Evolutionary conservation across 2,797 vertebrate species (phyloP).

Genomic region (Paratrypauchen microcephalus): DNA sequence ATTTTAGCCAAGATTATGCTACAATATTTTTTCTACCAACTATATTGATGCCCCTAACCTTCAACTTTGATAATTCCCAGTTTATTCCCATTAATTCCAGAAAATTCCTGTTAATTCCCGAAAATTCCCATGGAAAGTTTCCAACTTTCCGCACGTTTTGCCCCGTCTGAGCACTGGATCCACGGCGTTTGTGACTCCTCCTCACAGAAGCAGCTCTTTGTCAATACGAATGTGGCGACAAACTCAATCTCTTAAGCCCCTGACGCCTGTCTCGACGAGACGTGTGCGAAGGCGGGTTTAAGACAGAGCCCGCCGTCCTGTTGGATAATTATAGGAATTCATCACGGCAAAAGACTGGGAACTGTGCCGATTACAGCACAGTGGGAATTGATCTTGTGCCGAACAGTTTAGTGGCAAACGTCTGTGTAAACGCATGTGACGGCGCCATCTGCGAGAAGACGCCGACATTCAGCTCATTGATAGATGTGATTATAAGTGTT

Average conservation of each 20-base stretch:
- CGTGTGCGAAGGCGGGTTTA: constrained; percentile 10
- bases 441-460: too few species aligned
- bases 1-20: too few species aligned
- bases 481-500: too few species aligned
- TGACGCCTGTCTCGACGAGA: constrained; percentile 26
- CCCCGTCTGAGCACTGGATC: background rate
- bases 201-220: constrained; percentile 1
- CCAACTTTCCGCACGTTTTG: too few species aligned
- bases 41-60: too few species aligned
- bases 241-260: constrained; percentile 18
- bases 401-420: background rate
- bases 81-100: too few species aligned
- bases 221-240: constrained; percentile 41
- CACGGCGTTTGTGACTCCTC: background rate
- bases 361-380: constrained; percentile 8
- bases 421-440: background rate
- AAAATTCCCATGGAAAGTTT: too few species aligned
- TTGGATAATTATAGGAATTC: constrained; percentile 1
- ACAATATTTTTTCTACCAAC: too few species aligned
- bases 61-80: too few species aligned
- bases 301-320: constrained; percentile 13
- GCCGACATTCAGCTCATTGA: too few species aligned
- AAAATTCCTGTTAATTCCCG: too few species aligned
- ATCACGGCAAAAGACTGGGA: background rate
- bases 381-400: background rate